Evolutionary conservation across 2,113 vertebrate species (phyloP), one percentile per base, ranked within the genome.

Genomic region (Himantopus leucocephalus): DNA sequence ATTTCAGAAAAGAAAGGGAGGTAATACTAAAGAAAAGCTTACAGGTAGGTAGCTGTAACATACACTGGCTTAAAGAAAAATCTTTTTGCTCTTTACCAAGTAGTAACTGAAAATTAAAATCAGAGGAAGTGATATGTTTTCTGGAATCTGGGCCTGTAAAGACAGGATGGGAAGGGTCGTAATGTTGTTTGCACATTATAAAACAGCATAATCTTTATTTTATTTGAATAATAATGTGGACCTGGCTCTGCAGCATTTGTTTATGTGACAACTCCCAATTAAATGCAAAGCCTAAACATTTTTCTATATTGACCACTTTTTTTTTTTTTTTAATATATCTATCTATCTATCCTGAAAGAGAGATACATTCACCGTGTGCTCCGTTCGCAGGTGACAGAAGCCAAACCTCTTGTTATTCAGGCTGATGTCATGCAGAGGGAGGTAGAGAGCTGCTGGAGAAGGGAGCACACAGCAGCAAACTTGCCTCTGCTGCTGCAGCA

Each of bases 361-460:
- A 74, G 14, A 11, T 56, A 30, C 62, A 1, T n/a, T 64, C 37
- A 22, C 8, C 2, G 0, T 17, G 5, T 7, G 2, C 10, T 73
- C 19, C 34, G 4, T 86, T 90, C 93, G 64, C 92, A 96, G 97
- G 97, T 98, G 71, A 41, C 96, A 2, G 90, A 92, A 88, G 88
- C 95, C 53, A 96, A 97, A 52, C 94, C 96, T 12, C 76, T 98
- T 97, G 96, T 87, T 93, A 96, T 98, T 96, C 96, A 96, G 88
- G 97, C 97, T 47, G 97, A 98, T 83, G 91, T 97, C 94, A 5
- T 98, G 97, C 97, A 99, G 97, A 98, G 96, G 97, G 99, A 99
- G 97, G 89, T 97, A 95, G 98, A 99, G 91, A 99, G 97, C 96
- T 98, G 98, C 92, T 70, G 98, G 79, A 97, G 92, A 84, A 96